Base-by-base conservation (phyloP, 2,113 vertebrate genomes). In the Collichthys lucidus region DNA sequence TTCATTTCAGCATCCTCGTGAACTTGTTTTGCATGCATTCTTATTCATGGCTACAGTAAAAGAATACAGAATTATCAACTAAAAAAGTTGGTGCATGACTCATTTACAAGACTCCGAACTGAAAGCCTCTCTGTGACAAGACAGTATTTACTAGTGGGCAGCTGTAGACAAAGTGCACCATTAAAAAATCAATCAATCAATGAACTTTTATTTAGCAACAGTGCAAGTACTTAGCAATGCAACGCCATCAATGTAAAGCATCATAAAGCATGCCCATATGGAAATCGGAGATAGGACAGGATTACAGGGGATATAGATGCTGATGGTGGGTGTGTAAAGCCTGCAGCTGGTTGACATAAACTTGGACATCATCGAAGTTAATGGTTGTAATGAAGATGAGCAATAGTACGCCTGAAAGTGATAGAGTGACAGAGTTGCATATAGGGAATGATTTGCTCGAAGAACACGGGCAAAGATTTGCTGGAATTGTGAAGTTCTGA, bases 1-100 rank as follows among this genome's bases (percentile, higher is more conserved):
- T 77, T 84, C 22, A 78, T 77, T 86, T 50, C 29, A 56, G 65
- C 57, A 15, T 63, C 69, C 61, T 77, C 11, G 3, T 59, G 22
- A 64, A 77, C 42, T 57, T 82, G 67, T 53, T 81, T 79, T 44
- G 49, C 56, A 12, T 53, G 44, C 22, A 9, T 42, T 6, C 49
- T 42, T 56, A n/a, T 55, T 8, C 76, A 1, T 0, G 0, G 59
- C 53, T n/a, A 44, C 44, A 19, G 53, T 16, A 40, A 35, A 31
- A 60, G 42, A 1, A 56, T 47, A 46, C 46, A 35, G 26, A 16
- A 20, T 29, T 50, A 64, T 44, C 49, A 65, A 49, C 49, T 16
- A 42, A 11, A 35, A 44, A 44, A n/a, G 44, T 11, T 29, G 16
- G n/a, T 44, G 46, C 56, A 26, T 24, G 63, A 79, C 42, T 55